Conservation (phyloP, 2,113 vertebrate genomes). For the Anolis carolinensis region DNA sequence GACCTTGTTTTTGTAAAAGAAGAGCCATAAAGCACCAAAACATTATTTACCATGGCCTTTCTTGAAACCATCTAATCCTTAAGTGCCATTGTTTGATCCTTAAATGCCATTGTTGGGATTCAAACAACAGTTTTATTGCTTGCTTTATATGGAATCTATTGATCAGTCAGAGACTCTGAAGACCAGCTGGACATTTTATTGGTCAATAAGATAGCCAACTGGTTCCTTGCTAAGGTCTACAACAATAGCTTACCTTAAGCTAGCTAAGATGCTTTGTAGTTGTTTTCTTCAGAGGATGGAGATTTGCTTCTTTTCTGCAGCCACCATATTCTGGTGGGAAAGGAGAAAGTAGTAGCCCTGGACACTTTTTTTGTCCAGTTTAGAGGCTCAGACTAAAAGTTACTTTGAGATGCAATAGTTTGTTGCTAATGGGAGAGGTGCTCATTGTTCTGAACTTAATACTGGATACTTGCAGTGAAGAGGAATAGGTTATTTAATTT, state of each 20-base stretch:
- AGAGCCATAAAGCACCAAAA: background rate
- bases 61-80: background rate
- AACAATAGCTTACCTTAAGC: background rate
- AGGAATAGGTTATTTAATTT: too few relatives aligned
- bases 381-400: background rate
- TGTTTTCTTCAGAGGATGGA: background rate
- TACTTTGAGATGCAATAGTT: background rate
- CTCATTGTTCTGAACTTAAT: too few relatives aligned
- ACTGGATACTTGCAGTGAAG: background rate
- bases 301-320: background rate
- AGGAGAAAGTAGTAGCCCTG: background rate
- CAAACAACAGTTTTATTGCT: background rate
- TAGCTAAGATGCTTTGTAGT: background rate
- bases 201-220: background rate
- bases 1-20: background rate
- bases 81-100: background rate
- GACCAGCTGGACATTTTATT: background rate
- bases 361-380: background rate
- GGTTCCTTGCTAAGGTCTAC: background rate
- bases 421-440: too few relatives aligned
- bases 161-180: background rate
- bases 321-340: background rate
- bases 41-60: background rate
- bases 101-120: background rate
- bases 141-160: background rate